Percentiles rank a stretch among this genome's conserved stretches.
phyloP scores from a whole-genome alignment of 2,888 invertebrate species.

The Platypus cylindrus region DNA sequence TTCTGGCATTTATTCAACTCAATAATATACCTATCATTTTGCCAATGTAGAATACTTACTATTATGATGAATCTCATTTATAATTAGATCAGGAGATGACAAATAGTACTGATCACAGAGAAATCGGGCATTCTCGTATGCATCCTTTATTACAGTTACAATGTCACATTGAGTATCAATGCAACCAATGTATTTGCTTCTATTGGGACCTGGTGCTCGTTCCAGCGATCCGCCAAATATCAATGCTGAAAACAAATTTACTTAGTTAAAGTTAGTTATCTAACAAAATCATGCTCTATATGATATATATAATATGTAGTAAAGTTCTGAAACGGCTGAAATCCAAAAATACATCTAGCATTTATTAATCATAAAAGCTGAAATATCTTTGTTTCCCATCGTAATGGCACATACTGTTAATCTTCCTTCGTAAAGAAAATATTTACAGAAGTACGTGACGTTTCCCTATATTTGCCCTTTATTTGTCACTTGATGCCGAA shows the following conservation, averaged over 20 bases:
- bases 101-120: slow-evolving; percentile 98
- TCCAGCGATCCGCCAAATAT: slow-evolving; percentile 63
- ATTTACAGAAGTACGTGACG: no score
- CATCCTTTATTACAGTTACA: slow-evolving; percentile 79
- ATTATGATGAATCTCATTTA: slow-evolving; percentile 56
- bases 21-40: no score
- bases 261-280: slow-evolving; percentile 19
- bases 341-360: not conserved
- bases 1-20: no score
- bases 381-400: no score
- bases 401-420: no score
- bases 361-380: no score
- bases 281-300: slow-evolving; percentile 4
- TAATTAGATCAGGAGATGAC: slow-evolving; percentile 75
- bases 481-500: no score
- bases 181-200: slow-evolving; percentile 81
- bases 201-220: slow-evolving; percentile 37
- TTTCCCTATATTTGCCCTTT: no score
- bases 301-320: not conserved
- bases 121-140: slow-evolving; percentile 94
- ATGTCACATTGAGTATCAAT: slow-evolving; percentile 95
- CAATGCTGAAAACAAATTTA: slow-evolving; percentile 47
- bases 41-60: slow-evolving; percentile 43
- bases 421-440: no score
- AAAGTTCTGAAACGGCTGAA: not conserved